Evolutionary conservation across 2,113 vertebrate species (phyloP).

Genomic region (Oreochromis aureus): DNA sequence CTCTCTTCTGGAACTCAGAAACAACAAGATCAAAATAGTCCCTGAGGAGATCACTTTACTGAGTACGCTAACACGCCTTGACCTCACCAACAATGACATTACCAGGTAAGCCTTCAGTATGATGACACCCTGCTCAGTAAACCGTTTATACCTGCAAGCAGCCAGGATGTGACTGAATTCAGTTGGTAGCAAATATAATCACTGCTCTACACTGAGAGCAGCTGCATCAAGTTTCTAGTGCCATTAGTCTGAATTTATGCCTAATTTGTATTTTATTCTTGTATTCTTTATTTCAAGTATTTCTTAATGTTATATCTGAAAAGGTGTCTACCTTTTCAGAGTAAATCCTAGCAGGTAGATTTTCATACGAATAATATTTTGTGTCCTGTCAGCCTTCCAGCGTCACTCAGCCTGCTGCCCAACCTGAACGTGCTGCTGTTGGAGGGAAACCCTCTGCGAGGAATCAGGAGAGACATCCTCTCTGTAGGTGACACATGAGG

Average conservation of each 20-base stretch:
- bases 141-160: background rate
- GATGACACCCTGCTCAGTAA: background rate
- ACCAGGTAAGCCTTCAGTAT: conserved; percentile 73
- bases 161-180: background rate
- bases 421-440: conserved; percentile 84
- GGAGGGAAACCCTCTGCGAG: conserved; percentile 90
- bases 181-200: background rate
- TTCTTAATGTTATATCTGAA: background rate
- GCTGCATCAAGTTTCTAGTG: background rate
- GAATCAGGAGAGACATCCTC: conserved; percentile 88
- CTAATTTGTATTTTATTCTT: background rate
- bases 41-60: conserved; percentile 83
- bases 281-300: background rate
- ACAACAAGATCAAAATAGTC: conserved; percentile 87
- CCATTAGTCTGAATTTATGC: background rate
- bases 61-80: conserved; percentile 83
- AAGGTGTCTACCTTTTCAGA: background rate
- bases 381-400: conserved; percentile 79
- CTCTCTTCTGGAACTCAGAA: conserved; percentile 85
- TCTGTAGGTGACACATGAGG: conserved; percentile 69
- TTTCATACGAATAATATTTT: background rate
- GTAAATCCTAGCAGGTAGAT: background rate
- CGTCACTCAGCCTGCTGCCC: conserved; percentile 80
- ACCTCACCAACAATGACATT: conserved; percentile 92
- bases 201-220: background rate